Percentiles rank a stretch among this genome's conserved stretches.
phyloP scores from a whole-genome alignment of 2,888 invertebrate genomes.

The Alviniconcha strummeri region DNA sequence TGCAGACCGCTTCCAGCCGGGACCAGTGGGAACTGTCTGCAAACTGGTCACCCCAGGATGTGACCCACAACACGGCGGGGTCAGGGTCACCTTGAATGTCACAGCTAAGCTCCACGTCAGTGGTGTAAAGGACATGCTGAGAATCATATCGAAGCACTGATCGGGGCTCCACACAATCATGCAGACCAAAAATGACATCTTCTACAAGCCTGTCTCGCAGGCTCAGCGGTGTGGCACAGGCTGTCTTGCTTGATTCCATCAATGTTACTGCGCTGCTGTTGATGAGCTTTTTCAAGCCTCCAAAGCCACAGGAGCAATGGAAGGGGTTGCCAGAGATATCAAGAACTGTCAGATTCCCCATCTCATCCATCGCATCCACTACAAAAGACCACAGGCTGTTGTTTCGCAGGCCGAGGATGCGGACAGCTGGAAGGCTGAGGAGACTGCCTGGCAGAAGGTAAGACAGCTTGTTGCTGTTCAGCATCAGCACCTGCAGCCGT shows the following conservation, averaged over 20 bases:
- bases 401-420: conserved; percentile 38
- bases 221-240: conserved; percentile 48
- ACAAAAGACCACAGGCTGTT: conserved; percentile 46
- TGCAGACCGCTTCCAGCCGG: conserved; percentile 33
- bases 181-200: conserved; percentile 36
- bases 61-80: conserved; percentile 59
- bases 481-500: conserved; percentile 47
- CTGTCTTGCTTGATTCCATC: conserved; percentile 35
- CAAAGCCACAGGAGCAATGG: conserved; percentile 62
- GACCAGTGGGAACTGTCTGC: conserved; percentile 41
- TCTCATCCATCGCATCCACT: conserved; percentile 33
- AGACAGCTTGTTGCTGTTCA: conserved; percentile 51
- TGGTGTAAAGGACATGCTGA: conserved; percentile 36
- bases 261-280: conserved; percentile 36
- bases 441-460: conserved; percentile 30
- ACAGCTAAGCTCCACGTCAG: conserved; percentile 51
- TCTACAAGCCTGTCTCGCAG: conserved; percentile 41
- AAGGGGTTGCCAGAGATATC: conserved; percentile 56
- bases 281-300: conserved; percentile 41
- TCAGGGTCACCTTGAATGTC: conserved; percentile 47
- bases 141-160: conserved; percentile 15
- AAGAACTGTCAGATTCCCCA: conserved; percentile 40
- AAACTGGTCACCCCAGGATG: conserved; percentile 59
- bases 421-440: conserved; percentile 36
- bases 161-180: conserved; percentile 52